These are phyloP conservation scores for Stegana nigrithorax DNA, from an alignment of 2,888 invertebrate species.

Conservation along the genomic window DNA sequence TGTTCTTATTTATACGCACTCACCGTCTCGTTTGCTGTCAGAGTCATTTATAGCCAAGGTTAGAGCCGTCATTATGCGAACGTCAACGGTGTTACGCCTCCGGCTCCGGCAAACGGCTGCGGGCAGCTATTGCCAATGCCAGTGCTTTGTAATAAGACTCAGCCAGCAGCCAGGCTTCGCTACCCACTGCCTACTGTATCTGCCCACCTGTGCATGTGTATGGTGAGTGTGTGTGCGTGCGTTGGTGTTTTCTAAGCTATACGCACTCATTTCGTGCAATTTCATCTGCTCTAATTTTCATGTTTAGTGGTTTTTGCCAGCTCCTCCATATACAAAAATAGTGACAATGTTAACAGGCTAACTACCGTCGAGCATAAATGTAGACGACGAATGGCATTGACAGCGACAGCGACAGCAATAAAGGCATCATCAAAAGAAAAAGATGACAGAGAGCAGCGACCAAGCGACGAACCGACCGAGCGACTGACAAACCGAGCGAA, in stretches of 20 bases:
- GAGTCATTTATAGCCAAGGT: conserved; percentile 12
- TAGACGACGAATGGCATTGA: no score
- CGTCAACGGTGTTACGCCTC: no score
- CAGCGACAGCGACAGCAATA: conserved; percentile 31
- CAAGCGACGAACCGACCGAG: no score
- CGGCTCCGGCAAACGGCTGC: no score
- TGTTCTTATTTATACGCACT: no score
- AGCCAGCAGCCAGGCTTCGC: not conserved
- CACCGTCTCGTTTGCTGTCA: not conserved
- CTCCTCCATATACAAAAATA: conserved; percentile 15
- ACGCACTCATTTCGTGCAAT: conserved; percentile 38
- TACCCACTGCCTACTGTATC: not conserved
- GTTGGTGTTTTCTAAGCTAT: no score
- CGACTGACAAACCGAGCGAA: no score
- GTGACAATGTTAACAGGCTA: not conserved
- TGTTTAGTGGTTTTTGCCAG: not conserved
- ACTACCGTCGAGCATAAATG: no score
- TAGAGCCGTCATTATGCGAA: conserved; percentile 5
- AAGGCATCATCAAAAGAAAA: no score
- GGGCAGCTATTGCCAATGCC: no score
- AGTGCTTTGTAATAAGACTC: conserved; percentile 9
- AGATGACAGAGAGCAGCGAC: no score
- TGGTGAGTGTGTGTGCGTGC: not conserved
- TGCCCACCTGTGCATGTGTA: not conserved
- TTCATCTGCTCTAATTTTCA: conserved; percentile 25